These are phyloP conservation scores for Cyprinus carpio DNA, from an alignment of 2,113 vertebrate genomes.

Conservation along the genomic window DNA sequence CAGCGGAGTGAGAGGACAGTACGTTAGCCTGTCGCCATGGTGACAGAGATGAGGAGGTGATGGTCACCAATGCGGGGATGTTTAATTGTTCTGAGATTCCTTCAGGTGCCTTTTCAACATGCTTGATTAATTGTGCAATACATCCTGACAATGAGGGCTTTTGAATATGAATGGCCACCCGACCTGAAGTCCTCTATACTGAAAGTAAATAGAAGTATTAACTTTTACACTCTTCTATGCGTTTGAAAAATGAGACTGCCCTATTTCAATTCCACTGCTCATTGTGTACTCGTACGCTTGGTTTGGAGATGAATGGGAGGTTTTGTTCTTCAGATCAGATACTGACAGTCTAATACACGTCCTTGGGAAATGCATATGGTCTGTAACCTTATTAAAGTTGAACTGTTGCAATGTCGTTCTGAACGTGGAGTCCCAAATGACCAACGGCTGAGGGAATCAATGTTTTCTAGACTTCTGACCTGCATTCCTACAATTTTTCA, in stretches of 20 bases:
- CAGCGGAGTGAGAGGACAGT: conserved; percentile 32
- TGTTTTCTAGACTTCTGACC: conserved; percentile 18
- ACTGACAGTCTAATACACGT: conserved; percentile 19
- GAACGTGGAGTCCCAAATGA: not conserved
- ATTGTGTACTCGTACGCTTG: not conserved
- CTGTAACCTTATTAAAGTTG: not conserved
- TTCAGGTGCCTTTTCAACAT: conserved; percentile 51
- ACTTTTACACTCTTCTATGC: not conserved
- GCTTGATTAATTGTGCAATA: conserved; percentile 49
- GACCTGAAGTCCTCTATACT: not conserved
- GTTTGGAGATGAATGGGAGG: not conserved
- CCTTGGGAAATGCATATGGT: not conserved
- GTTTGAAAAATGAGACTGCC: conserved; percentile 22
- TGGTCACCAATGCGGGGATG: not conserved
- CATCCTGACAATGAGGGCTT: conserved; percentile 12
- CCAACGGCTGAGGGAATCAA: conserved; percentile 13
- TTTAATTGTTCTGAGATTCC: conserved; percentile 50
- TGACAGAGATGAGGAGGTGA: conserved; percentile 36
- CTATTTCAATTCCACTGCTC: not conserved
- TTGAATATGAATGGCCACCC: conserved; percentile 34
- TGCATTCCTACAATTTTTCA: conserved; percentile 32
- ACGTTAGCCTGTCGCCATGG: conserved; percentile 36
- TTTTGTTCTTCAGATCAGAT: conserved; percentile 19
- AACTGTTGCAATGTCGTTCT: not conserved
- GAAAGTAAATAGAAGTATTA: not conserved